Conservation (phyloP, 2,888 invertebrate genomes). For the Capitulum mitella region DNA sequence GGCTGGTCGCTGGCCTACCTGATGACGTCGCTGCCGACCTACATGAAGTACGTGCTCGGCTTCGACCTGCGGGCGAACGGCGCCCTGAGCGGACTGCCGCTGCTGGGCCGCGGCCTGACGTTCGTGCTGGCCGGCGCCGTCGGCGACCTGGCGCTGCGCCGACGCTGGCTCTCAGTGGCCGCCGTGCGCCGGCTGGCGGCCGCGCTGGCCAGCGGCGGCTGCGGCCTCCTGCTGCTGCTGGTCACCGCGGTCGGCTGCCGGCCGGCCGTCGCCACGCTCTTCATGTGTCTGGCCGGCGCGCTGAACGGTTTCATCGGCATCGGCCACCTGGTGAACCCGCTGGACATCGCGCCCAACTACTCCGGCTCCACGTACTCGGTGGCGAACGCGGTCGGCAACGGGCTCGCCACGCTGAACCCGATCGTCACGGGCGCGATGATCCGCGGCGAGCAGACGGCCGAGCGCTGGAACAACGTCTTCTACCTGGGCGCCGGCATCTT, state of each 20-base stretch:
- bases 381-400: conserved; percentile 9
- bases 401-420: conserved; percentile 6
- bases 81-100: not conserved
- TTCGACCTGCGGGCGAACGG: conserved; percentile 1
- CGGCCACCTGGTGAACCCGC: not conserved
- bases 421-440: conserved; percentile 3
- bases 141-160: conserved; percentile 14
- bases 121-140: not conserved
- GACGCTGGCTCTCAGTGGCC: not conserved
- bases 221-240: not conserved
- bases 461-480: conserved; percentile 18
- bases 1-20: not conserved
- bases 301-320: not conserved
- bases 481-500: conserved; percentile 23
- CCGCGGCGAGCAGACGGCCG: conserved; percentile 9
- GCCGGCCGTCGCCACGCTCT: not conserved
- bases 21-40: conserved; percentile 13
- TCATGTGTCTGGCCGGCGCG: not conserved
- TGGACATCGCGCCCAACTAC: conserved; percentile 21
- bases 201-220: not conserved
- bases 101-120: not conserved
- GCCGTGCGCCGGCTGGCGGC: not conserved
- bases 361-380: not conserved
- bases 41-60: conserved; percentile 20
- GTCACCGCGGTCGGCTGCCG: not conserved